Conservation (phyloP, 2,113 vertebrate species). For the Forbesichthys papilliferus region DNA sequence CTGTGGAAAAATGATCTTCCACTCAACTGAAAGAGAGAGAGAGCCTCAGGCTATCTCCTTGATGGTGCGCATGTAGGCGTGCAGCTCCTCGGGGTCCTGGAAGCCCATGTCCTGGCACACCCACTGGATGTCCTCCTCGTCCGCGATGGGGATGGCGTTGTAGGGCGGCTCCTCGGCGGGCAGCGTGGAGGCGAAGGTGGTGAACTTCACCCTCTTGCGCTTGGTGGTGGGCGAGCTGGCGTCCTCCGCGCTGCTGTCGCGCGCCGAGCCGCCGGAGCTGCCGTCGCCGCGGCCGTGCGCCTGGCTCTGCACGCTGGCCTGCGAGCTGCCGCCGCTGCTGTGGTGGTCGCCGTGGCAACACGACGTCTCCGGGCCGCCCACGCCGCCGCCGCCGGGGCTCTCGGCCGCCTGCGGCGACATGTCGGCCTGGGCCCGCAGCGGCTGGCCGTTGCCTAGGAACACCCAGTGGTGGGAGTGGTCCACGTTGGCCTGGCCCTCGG, state of each 20-base stretch:
- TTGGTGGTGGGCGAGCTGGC: slow-evolving; percentile 95
- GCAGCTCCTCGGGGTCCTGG: slow-evolving; percentile 91
- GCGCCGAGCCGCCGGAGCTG: slow-evolving; percentile 89
- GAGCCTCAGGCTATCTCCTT: slow-evolving; percentile 90
- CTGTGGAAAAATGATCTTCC: slow-evolving; percentile 70
- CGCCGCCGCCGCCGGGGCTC: slow-evolving; percentile 82
- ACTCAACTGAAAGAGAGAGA: slow-evolving; percentile 65
- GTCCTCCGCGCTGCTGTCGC: slow-evolving; percentile 90
- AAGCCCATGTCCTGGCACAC: slow-evolving; percentile 96
- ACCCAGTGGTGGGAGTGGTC: slow-evolving; percentile 99
- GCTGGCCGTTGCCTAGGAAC: slow-evolving; percentile 94
- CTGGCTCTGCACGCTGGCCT: slow-evolving; percentile 97
- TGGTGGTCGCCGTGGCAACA: slow-evolving; percentile 93
- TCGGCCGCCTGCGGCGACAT: slow-evolving; percentile 88
- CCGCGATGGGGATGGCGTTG: slow-evolving; percentile 92
- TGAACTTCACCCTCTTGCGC: slow-evolving; percentile 97
- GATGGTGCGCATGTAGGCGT: slow-evolving; percentile 95
- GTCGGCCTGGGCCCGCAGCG: slow-evolving; percentile 87
- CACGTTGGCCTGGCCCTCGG: slow-evolving; percentile 96
- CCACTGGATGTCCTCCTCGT: slow-evolving; percentile 96
- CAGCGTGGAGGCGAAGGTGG: slow-evolving; percentile 89
- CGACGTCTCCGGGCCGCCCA: slow-evolving; percentile 80
- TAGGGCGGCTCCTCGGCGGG: slow-evolving; percentile 94
- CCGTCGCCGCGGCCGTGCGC: slow-evolving; percentile 93
- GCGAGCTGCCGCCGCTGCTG: slow-evolving; percentile 95